These are phyloP conservation scores for Takifugu flavidus DNA, from an alignment of 2,113 vertebrate genomes.

Conservation along the genomic window DNA sequence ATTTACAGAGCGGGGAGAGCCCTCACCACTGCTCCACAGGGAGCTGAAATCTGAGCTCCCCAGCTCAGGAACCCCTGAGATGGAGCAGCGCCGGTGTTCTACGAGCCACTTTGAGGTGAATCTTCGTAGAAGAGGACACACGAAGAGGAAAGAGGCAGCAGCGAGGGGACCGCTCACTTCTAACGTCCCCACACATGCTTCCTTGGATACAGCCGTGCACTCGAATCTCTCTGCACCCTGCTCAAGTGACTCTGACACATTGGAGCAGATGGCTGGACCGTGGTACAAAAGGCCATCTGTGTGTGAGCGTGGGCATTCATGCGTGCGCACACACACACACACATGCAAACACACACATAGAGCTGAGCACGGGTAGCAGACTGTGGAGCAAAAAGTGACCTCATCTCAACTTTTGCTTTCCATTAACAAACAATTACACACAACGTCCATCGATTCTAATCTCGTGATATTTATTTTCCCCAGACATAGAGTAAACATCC, in stretches of 20 bases:
- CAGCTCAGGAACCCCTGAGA: too few species aligned
- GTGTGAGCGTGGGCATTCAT: conserved; percentile 12
- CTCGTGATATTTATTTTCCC: too few species aligned
- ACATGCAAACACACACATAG: conserved; percentile 8
- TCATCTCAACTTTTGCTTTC: conserved; percentile 16
- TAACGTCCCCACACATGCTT: conserved; percentile 6
- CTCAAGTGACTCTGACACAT: conserved; percentile 7
- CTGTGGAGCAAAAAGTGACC: conserved; percentile 17
- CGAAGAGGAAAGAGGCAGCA: background rate
- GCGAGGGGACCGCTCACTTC: background rate
- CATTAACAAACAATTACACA: background rate
- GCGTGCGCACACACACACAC: conserved; percentile 17
- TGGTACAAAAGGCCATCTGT: conserved; percentile 49
- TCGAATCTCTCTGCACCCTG: conserved; percentile 12
- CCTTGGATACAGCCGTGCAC: conserved; percentile 12
- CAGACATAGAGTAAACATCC: too few species aligned
- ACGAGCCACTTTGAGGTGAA: background rate
- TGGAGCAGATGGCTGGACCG: conserved; percentile 52
- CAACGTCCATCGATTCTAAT: background rate
- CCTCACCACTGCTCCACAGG: background rate
- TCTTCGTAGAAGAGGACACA: background rate
- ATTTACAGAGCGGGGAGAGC: too few species aligned
- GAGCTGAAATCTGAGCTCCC: too few species aligned
- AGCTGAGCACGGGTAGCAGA: conserved; percentile 5
- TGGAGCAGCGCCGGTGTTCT: too few species aligned